Conservation (phyloP, 2,888 invertebrate genomes). For the Ornithoptera alexandrae region DNA sequence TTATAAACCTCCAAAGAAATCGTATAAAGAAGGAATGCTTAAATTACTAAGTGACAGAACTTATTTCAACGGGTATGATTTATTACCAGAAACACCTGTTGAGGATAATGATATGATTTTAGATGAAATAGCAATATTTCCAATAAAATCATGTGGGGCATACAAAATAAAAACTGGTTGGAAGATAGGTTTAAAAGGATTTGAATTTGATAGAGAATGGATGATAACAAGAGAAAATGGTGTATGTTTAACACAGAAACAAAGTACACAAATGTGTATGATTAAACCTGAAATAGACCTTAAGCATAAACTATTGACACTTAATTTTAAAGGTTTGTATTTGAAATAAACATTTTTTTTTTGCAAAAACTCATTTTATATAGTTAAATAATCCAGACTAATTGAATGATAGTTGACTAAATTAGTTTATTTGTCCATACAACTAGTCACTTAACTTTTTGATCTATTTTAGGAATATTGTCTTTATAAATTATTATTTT, state of each 20-base stretch:
- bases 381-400: not conserved
- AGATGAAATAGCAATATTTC: slow-evolving; percentile 83
- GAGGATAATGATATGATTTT: slow-evolving; percentile 43
- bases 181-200: slow-evolving; percentile 87
- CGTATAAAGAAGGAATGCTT: slow-evolving; percentile 38
- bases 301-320: slow-evolving; percentile 70
- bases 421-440: no score
- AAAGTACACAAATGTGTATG: slow-evolving; percentile 87
- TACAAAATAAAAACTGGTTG: slow-evolving; percentile 84
- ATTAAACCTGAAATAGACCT: slow-evolving; percentile 86
- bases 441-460: not conserved
- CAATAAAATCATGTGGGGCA: slow-evolving; percentile 94
- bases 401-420: no score
- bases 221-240: slow-evolving; percentile 93
- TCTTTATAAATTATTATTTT: not conserved
- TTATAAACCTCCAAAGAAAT: slow-evolving; percentile 29
- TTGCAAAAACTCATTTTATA: not conserved
- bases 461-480: not conserved
- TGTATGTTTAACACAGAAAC: slow-evolving; percentile 93
- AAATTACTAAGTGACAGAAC: slow-evolving; percentile 41
- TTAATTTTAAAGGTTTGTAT: slow-evolving; percentile 81
- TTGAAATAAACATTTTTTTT: not conserved
- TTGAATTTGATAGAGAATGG: slow-evolving; percentile 95
- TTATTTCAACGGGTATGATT: slow-evolving; percentile 19
- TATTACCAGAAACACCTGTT: slow-evolving; percentile 32